Evolutionary conservation across 2,797 vertebrate genomes (phyloP), one percentile per base, ranked within the genome.

Genomic region (Pteropus rufus): DNA sequence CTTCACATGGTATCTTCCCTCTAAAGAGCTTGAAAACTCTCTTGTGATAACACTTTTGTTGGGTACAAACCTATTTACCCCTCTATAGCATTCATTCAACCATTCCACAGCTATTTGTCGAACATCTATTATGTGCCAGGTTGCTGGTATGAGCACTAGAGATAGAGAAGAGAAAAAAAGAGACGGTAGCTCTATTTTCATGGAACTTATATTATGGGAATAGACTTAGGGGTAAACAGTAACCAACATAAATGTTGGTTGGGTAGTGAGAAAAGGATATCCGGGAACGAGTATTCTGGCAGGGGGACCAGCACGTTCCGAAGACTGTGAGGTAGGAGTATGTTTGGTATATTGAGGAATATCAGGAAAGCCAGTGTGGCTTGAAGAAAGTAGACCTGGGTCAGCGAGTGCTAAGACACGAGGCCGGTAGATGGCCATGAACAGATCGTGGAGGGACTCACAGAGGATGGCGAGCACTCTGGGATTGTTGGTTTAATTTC

Each of bases 341-440:
- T 21, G 36, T 41, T 69, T 24, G n/a, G 56, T 29, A 29, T 39
- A 12, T 7, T 39, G 56, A 72, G 46, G 75, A 18, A 2, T n/a
- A 7, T 41, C 39, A 7, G 46, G 67, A 60, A 39, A 70, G 34
- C 39, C 60, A 49, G 10, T 1, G 4, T 18, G 23, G 15, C 56
- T 24, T 81, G 56, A 76, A 65, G 81, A 9, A 49, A 49, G 79
- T 21, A 19, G 23, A 11, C 41, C 18, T 34, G 12, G 49, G 29
- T 10, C 2, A 21, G 26, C 26, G 8, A n/a, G 4, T 4, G 5
- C 41, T 7, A 15, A 56, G 15, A 18, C 5, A 1, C 0, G 0
- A 19, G n/a, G 60, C 46, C 44, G 29, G 36, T 24, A 2, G 18
- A 34, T 12, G 24, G 5, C 64, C 24, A 5, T 21, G 39, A 31